A percentile compares a stretch with the other conserved stretches of the same genome.
Evolutionary conservation across 2,888 invertebrate species (phyloP).

Genomic region (Cheilosia pagana): DNA sequence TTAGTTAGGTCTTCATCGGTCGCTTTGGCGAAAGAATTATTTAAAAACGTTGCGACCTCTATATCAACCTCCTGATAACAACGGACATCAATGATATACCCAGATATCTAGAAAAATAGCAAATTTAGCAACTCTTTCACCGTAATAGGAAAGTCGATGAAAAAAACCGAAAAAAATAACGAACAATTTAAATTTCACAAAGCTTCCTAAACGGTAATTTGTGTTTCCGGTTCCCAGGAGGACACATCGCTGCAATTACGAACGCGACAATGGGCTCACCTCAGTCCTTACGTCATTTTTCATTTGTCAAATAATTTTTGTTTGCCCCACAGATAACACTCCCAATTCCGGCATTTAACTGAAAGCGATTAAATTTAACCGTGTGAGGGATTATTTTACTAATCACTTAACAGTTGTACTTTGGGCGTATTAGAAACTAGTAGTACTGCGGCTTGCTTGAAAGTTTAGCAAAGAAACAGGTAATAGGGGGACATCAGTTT

Average conservation of each 20-base stretch:
- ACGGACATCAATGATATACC: too few relatives aligned
- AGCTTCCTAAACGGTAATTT: neutral
- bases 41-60: too few relatives aligned
- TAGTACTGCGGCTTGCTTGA: neutral
- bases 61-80: too few relatives aligned
- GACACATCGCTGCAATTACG: neutral
- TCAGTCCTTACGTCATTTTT: neutral
- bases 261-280: neutral
- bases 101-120: too few relatives aligned
- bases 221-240: too few relatives aligned
- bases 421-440: constrained; percentile 9
- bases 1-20: too few relatives aligned
- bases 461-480: neutral
- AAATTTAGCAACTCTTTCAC: too few relatives aligned
- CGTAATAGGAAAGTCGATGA: too few relatives aligned
- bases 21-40: too few relatives aligned
- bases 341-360: neutral
- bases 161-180: too few relatives aligned
- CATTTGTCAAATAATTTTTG: neutral
- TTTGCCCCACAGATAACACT: constrained; percentile 2
- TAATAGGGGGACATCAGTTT: neutral
- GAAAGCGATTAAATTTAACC: constrained; percentile 2
- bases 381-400: neutral
- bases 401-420: constrained; percentile 1
- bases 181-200: too few relatives aligned